These are phyloP conservation scores for Lacanobia oleracea DNA, from an alignment of 2,888 invertebrate species.

Conservation along the genomic window DNA sequence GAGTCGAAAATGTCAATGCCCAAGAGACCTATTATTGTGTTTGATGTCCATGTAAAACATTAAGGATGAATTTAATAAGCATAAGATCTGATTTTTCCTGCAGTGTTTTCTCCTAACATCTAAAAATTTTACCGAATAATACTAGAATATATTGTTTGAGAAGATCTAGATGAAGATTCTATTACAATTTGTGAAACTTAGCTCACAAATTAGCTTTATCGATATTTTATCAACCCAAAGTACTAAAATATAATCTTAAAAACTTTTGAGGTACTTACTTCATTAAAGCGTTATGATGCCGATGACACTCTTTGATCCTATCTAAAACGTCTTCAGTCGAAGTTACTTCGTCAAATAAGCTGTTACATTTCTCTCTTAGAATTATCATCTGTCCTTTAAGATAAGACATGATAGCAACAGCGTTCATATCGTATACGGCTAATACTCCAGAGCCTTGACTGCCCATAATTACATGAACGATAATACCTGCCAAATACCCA, in stretches of 20 bases:
- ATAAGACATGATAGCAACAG: constrained; percentile 79
- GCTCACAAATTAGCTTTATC: constrained; percentile 12
- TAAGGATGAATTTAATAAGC: too few relatives aligned
- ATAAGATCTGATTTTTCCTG: too few relatives aligned
- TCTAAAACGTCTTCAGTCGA: constrained; percentile 60
- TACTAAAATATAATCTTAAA: constrained; percentile 22
- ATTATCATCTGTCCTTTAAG: constrained; percentile 80
- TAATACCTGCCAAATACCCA: constrained; percentile 73
- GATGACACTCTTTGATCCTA: constrained; percentile 79
- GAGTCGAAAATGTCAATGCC: background rate
- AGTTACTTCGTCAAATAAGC: constrained; percentile 69
- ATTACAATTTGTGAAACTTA: constrained; percentile 25
- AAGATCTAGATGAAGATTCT: constrained; percentile 4
- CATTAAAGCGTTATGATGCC: constrained; percentile 76
- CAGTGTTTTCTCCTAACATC: background rate
- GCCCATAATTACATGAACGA: constrained; percentile 73
- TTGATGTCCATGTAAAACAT: too few relatives aligned
- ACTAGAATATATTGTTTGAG: background rate
- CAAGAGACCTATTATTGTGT: background rate
- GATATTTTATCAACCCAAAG: constrained; percentile 14
- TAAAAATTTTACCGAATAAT: background rate
- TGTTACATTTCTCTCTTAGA: constrained; percentile 71
- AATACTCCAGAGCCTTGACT: constrained; percentile 75
- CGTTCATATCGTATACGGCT: constrained; percentile 76
- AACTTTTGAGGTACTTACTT: constrained; percentile 70